Evolutionary conservation across 2,113 vertebrate genomes (phyloP), one percentile per base, ranked within the genome.

Genomic region (Monarcha castaneiventris): DNA sequence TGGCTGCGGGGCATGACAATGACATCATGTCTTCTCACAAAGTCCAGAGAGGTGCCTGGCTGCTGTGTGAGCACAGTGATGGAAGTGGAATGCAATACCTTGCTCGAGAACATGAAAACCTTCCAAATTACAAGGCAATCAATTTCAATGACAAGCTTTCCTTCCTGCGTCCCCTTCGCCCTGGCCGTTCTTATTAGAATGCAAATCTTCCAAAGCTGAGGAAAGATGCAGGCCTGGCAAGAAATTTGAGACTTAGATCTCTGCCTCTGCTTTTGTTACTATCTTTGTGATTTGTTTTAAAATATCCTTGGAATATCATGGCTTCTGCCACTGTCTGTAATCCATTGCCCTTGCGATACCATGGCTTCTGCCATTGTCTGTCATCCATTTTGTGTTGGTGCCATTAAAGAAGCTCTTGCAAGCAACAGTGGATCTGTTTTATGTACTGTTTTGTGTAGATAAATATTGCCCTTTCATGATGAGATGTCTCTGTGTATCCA

Each of bases 1-100:
- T 97, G 63, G 11, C 6, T 15, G 35, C 55, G 1, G 91, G 88
- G 7, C 1, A 7, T 0, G 54, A 91, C 52, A 84, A 89, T 3
- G 78, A 94, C 58, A 79, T 4, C 15, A 7, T 63, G 6, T 96
- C 93, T 25, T 97, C 96, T 10, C 95, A 94, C 64, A 59, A 89
- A 48, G 96, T 97, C 14, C 91, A 94, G 71, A 66, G 39, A n/a
- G 96, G 95, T 25, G 96, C 0, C 23, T 97, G 95, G 94, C 74
- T 96, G 30, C 13, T 96, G 52, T 96, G 94, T 25, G 81, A 96
- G 1, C 0, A 93, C 43, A 59, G 52, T 0, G 87, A 97, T n/a
- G 87, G 74, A 20, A 37, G 81, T 11, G 93, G 93, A 12, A 26
- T 77, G 2, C 17, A 66, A 12, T 94, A 89, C n/a, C 1, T 96